phyloP scores from a whole-genome alignment of 2,888 invertebrate genomes.

The Eurytoma californica region DNA sequence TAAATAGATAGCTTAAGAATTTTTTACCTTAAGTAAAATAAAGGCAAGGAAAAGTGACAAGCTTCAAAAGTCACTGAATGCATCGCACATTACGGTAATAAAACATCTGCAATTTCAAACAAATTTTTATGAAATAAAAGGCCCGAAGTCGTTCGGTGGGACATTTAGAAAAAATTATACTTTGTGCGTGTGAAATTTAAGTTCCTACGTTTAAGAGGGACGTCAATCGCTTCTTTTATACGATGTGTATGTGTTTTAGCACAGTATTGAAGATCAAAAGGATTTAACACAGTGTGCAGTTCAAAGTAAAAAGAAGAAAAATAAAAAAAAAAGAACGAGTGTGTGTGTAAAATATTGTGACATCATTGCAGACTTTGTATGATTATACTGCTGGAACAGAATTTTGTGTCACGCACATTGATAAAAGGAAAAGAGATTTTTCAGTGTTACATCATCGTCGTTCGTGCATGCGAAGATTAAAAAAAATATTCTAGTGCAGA shows the following conservation, averaged over 20 bases:
- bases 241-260: slow-evolving; percentile 42
- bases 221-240: slow-evolving; percentile 37
- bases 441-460: slow-evolving; percentile 20
- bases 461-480: slow-evolving; percentile 1
- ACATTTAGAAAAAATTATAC: slow-evolving; percentile 28
- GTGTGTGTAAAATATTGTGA: slow-evolving; percentile 20
- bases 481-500: slow-evolving; percentile 19
- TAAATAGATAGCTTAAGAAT: slow-evolving; percentile 11
- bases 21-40: slow-evolving; percentile 20
- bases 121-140: slow-evolving; percentile 33
- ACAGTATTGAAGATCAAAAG: slow-evolving; percentile 46
- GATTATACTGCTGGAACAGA: slow-evolving; percentile 10
- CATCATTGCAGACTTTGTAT: slow-evolving; percentile 17
- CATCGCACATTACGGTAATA: slow-evolving; percentile 23
- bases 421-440: slow-evolving; percentile 19
- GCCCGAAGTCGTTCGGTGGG: slow-evolving; percentile 18
- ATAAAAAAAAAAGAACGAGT: slow-evolving; percentile 21
- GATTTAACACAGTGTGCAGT: slow-evolving; percentile 17
- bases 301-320: slow-evolving; percentile 21
- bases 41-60: not conserved
- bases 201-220: slow-evolving; percentile 45
- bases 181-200: slow-evolving; percentile 43
- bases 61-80: not conserved
- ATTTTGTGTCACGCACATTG: slow-evolving; percentile 8
- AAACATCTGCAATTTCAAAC: slow-evolving; percentile 22